Percentiles rank a stretch among this genome's conserved stretches.
Evolutionary conservation across 2,113 vertebrate species (phyloP).

Genomic region (Catharus minimus): DNA sequence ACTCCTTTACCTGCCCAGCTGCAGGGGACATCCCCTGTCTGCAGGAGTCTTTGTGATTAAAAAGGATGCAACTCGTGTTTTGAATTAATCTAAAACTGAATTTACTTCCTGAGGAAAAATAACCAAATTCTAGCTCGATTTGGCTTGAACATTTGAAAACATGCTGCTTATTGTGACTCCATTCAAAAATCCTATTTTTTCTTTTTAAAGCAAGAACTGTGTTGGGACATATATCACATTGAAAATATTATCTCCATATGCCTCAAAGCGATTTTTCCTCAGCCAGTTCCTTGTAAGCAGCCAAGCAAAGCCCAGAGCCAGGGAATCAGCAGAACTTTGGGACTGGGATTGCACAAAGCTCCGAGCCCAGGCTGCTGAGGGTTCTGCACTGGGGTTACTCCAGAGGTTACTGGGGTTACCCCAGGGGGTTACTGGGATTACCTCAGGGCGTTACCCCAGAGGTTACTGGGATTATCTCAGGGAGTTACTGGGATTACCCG

Average conservation of each 20-base stretch:
- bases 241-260: rapidly evolving
- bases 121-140: background rate
- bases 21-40: background rate
- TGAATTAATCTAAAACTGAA: background rate
- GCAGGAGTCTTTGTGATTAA: rapidly evolving
- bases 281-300: background rate
- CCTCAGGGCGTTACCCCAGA: too few species aligned
- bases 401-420: too few species aligned
- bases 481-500: too few species aligned
- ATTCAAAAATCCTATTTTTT: rapidly evolving
- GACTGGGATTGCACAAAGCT: background rate
- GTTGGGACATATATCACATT: background rate
- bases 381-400: too few species aligned
- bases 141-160: background rate
- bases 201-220: background rate
- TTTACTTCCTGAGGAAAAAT: background rate
- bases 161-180: background rate
- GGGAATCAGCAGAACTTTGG: rapidly evolving
- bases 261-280: background rate
- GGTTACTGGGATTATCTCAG: too few species aligned
- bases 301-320: background rate
- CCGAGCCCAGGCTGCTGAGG: background rate
- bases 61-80: rapidly evolving
- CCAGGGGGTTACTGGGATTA: too few species aligned
- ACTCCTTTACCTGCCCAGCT: background rate